Base-by-base conservation (phyloP, 2,113 vertebrate genomes). In the Microtus pennsylvanicus region DNA sequence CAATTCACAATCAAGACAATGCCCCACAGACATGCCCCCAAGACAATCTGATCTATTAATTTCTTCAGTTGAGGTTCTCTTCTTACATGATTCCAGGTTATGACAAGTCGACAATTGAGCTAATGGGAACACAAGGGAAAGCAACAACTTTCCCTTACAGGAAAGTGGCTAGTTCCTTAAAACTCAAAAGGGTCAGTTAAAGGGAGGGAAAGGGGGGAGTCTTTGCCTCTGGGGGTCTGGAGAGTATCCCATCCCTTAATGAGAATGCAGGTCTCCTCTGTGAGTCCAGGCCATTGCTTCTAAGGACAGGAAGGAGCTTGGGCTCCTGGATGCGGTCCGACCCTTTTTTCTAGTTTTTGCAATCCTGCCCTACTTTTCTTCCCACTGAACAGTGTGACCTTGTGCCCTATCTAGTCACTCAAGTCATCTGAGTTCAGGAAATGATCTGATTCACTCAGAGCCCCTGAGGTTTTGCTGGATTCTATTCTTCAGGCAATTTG, bases 401-500 rank as follows among this genome's bases (percentile, higher is more conserved):
- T 24, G 33, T 67, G 24, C 33, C 75, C 83, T n/a, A 1, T 47
- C 81, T 72, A 21, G 50, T 91, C 65, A 10, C 11, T 65, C 47
- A 89, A 76, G 35, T 28, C 30, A 33, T 86, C 63, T 33, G 33
- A 47, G 82, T 95, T 78, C 33, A 87, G 91, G n/a, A 91, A 94
- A 89, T 63, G 33, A 95, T 83, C n/a, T 52, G 65, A 90, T 88
- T 7, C n/a, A 61, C 89, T 55, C n/a, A 26, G 42, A 91, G 55
- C 11, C 63, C 80, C 75, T 55, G 75, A 96, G 83, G 80, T 38
- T 70, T 87, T 42, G 42, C 78, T 38, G 50, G 35, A 83, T 91
- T 96, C 81, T 80, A 65, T 96, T 95, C 80, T 93, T 77, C 69
- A 72, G 22, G 28, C 38, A 93, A 90, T 93, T 92, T 95, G 61